These are phyloP conservation scores for Microplitis manilae DNA, from an alignment of 2,888 invertebrate species.

Conservation along the genomic window DNA sequence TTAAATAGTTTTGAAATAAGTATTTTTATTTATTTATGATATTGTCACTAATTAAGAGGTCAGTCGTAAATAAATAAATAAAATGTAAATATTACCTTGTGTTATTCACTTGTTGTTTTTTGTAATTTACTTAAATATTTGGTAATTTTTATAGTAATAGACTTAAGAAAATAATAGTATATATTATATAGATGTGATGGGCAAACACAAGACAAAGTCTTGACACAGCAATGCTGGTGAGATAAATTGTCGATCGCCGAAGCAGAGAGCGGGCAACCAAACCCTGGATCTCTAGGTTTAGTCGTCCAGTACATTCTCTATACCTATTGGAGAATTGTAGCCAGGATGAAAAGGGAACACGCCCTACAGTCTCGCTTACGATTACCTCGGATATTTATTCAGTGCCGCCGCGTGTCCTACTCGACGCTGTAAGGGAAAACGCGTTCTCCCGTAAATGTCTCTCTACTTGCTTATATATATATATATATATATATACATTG, in stretches of 20 bases:
- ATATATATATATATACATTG: background rate
- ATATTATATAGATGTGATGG: background rate
- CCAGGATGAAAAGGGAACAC: slow-evolving; percentile 36
- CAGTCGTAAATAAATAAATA: too few relatives aligned
- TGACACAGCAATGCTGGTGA: slow-evolving; percentile 29
- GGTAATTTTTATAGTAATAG: too few relatives aligned
- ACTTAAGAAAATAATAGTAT: background rate
- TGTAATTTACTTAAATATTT: too few relatives aligned
- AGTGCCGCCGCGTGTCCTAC: slow-evolving; percentile 39
- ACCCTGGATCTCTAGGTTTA: slow-evolving; percentile 3
- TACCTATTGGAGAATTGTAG: background rate
- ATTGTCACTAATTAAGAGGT: too few relatives aligned
- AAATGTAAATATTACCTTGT: too few relatives aligned
- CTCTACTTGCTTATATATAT: slow-evolving; percentile 1
- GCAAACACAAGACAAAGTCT: slow-evolving; percentile 23
- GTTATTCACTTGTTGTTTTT: too few relatives aligned
- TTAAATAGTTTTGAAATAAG: too few relatives aligned
- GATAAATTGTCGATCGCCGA: slow-evolving; percentile 33
- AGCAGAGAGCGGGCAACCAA: slow-evolving; percentile 2
- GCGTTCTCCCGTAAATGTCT: slow-evolving; percentile 39
- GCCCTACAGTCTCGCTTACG: slow-evolving; percentile 40
- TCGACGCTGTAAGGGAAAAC: slow-evolving; percentile 35
- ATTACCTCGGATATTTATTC: slow-evolving; percentile 42
- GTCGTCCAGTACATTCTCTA: background rate
- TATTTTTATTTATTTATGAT: too few relatives aligned